Conservation (phyloP, 2,888 invertebrate genomes). For the Macrostomum cliftonense region DNA sequence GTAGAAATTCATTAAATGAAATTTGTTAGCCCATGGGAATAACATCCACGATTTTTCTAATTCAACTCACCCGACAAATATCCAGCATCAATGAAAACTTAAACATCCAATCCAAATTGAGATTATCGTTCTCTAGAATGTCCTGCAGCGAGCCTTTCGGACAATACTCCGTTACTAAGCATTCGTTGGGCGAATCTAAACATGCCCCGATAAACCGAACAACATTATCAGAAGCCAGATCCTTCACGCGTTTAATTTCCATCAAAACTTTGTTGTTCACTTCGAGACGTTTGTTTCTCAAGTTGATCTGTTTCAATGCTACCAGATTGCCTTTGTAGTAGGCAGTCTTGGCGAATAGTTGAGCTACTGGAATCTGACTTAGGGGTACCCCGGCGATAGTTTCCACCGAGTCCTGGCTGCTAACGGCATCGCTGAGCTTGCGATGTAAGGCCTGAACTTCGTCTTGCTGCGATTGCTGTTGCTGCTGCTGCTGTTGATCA, state of each 20-base stretch:
- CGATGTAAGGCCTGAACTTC: not conserved
- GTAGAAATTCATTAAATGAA: too few relatives aligned
- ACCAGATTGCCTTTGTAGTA: slow-evolving; percentile 57
- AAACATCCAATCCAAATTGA: slow-evolving; percentile 79
- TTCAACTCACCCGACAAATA: slow-evolving; percentile 53
- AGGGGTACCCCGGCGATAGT: slow-evolving; percentile 9
- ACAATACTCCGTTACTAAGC: slow-evolving; percentile 83
- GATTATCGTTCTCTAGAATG: slow-evolving; percentile 64
- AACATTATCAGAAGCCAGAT: slow-evolving; percentile 67
- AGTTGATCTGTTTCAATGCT: slow-evolving; percentile 8
- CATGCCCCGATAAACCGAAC: slow-evolving; percentile 84
- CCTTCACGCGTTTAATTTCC: slow-evolving; percentile 68
- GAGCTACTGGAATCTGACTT: slow-evolving; percentile 36
- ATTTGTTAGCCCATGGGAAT: too few relatives aligned
- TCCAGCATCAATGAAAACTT: slow-evolving; percentile 81
- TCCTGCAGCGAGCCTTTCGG: slow-evolving; percentile 65
- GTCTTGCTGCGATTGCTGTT: not conserved
- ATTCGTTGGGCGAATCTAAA: slow-evolving; percentile 58
- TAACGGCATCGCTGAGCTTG: too few relatives aligned
- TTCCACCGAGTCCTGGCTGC: not conserved
- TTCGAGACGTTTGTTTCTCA: slow-evolving; percentile 42
- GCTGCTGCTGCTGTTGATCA: not conserved
- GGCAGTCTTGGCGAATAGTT: slow-evolving; percentile 69
- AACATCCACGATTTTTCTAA: too few relatives aligned
- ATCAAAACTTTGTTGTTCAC: slow-evolving; percentile 63